Evolutionary conservation across 2,888 invertebrate genomes (phyloP).

Genomic region (Sipha maydis): DNA sequence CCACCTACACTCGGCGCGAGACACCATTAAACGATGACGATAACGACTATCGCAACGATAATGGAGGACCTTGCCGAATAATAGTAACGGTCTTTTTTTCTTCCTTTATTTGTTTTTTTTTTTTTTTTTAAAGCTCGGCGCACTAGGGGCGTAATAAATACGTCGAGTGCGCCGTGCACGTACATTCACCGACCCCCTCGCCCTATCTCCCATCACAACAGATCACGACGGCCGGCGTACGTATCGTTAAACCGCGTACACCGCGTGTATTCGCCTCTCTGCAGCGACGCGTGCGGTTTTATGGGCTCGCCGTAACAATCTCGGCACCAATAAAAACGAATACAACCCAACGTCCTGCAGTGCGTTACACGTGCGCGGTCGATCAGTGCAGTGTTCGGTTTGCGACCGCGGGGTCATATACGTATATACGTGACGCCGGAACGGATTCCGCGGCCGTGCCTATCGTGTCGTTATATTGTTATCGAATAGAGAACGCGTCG

Average conservation of each 20-base stretch:
- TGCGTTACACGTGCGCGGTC: neutral
- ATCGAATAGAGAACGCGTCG: neutral
- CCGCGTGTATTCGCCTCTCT: slow-evolving; percentile 41
- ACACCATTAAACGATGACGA: neutral
- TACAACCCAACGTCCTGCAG: slow-evolving; percentile 4
- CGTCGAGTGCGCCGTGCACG: neutral
- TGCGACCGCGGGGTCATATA: neutral
- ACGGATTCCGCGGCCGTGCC: neutral
- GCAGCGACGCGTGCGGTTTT: slow-evolving; percentile 5
- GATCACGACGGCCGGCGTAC: too few species aligned
- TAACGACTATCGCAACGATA: neutral
- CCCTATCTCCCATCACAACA: too few species aligned
- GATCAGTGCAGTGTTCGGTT: neutral
- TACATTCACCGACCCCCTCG: neutral
- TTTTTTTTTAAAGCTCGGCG: slow-evolving; percentile 36
- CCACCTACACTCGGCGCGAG: slow-evolving; percentile 48
- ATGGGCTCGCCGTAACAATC: slow-evolving; percentile 39
- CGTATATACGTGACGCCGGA: neutral
- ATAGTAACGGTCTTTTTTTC: too few species aligned
- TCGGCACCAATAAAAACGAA: slow-evolving; percentile 40
- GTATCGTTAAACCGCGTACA: slow-evolving; percentile 13
- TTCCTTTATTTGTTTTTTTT: too few species aligned
- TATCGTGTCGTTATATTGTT: neutral
- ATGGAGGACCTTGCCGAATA: neutral
- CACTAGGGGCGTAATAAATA: too few species aligned